Conservation (phyloP, 2,113 vertebrate species). For the Haliaeetus leucogaster region DNA sequence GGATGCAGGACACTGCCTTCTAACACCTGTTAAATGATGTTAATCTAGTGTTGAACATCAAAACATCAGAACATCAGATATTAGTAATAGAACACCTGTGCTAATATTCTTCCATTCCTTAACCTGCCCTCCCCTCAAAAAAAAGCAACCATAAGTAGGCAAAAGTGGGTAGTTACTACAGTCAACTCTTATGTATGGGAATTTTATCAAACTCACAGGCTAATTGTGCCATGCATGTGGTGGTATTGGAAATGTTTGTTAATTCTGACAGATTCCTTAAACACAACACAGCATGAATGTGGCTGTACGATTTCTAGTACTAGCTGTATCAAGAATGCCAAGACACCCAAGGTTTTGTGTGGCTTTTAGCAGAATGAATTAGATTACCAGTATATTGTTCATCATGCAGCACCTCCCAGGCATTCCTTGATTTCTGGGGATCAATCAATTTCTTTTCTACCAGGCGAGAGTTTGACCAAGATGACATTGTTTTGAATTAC, state of each 20-base stretch:
- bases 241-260: background rate
- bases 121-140: background rate
- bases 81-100: background rate
- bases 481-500: slow-evolving; percentile 87
- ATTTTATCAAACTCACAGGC: background rate
- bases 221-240: background rate
- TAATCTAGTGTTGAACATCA: background rate
- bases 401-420: background rate
- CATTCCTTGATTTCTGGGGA: background rate
- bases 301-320: background rate
- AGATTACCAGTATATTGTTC: background rate
- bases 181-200: background rate
- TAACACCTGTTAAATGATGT: background rate
- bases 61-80: background rate
- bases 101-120: background rate
- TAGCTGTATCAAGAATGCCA: background rate
- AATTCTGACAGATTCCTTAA: background rate
- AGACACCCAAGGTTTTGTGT: background rate
- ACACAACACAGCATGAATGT: background rate
- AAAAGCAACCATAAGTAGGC: background rate
- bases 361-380: background rate
- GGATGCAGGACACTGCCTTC: background rate
- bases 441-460: background rate
- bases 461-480: slow-evolving; percentile 82
- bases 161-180: background rate